Evolutionary conservation across 2,113 vertebrate species (phyloP).

Genomic region (Amphilophus citrinellus): DNA sequence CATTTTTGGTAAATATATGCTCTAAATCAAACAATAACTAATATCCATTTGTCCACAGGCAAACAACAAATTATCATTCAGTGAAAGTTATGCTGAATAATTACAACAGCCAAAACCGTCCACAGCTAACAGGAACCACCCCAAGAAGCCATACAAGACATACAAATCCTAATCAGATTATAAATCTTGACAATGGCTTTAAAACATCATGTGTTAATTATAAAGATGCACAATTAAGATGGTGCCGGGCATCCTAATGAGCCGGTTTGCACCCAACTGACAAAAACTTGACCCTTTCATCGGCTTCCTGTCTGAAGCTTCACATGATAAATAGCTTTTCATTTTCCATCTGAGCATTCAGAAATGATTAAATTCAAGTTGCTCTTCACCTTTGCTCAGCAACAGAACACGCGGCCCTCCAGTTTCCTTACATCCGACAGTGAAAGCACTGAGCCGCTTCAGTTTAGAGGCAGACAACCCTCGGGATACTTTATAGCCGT

Average conservation of each 20-base stretch:
- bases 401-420: background rate
- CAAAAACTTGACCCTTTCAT: conserved; percentile 27
- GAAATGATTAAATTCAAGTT: conserved; percentile 41
- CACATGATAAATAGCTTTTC: conserved; percentile 39
- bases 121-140: background rate
- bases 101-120: background rate
- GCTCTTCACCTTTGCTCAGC: conserved; percentile 33
- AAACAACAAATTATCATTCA: background rate
- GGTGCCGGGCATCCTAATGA: conserved; percentile 35
- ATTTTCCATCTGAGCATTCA: conserved; percentile 40
- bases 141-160: background rate
- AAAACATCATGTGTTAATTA: conserved; percentile 18
- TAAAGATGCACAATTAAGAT: background rate
- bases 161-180: background rate
- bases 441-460: background rate
- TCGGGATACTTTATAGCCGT: background rate
- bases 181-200: background rate
- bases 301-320: background rate
- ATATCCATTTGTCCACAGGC: background rate
- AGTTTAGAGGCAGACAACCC: conserved; percentile 10
- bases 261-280: background rate
- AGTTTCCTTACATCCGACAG: background rate
- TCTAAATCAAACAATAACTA: background rate
- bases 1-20: background rate
- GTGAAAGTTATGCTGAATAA: background rate